Evolutionary conservation across 2,113 vertebrate genomes (phyloP), one percentile per base, ranked within the genome.

Genomic region (Echinops telfairi): DNA sequence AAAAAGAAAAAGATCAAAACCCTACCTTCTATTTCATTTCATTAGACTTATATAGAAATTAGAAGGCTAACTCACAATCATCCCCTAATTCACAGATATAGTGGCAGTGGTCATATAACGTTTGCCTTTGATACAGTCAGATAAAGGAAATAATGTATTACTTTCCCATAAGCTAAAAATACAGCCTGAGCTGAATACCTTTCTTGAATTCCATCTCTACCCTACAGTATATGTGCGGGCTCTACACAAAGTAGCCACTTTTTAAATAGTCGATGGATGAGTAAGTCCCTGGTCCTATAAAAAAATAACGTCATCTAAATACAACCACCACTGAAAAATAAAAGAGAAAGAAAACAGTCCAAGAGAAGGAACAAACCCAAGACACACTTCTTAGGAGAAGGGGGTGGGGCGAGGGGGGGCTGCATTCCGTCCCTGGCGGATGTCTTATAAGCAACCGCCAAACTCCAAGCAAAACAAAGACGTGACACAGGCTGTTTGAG

Each of bases 101-200:
- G 99, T 99, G 99, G 99, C 99, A 99, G 99, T 99, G 98, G 98
- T 99, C 99, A 99, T 99, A 99, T 99, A 99, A 99, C 99, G 99
- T 99, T 99, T 99, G 99, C 99, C 99, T 99, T 99, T 98, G 98
- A 99, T 99, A 99, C 99, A 99, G 99, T 99, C 99, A 99, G 99
- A 99, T 99, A 99, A 99, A 99, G 99, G 99, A 99, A 98, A 99
- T 98, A 98, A 99, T 98, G 98, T 99, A 99, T 99, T 99, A 99
- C 98, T 99, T 98, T 98, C 98, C 98, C 98, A 98, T 99, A 99
- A 99, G 98, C 99, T 98, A 99, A 99, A 53, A 98, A 99, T 99
- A 99, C 98, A 98, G 98, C 98, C 98, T 99, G 98, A 97, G 98
- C 98, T 98, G 98, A 99, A 99, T 98, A 98, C 98, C 97, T 98